Base-by-base conservation (phyloP, 1,140 invertebrate genomes). In the Trichonephila clavipes region DNA sequence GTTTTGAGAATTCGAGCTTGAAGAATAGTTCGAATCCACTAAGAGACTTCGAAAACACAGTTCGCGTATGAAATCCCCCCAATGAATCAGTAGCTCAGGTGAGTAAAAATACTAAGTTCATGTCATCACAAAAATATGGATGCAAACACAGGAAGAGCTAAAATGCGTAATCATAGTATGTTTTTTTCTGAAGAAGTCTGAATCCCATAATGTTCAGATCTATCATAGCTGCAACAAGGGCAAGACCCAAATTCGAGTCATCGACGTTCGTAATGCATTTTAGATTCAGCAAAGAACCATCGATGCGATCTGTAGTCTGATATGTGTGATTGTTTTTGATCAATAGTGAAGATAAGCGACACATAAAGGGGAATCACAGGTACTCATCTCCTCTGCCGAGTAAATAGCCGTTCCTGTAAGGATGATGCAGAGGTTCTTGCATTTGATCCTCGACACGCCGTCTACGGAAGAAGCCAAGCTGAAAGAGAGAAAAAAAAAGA, bases 391-490 rank as follows among this genome's bases (percentile, higher is more conserved):
- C 93, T 69, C 82, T 92, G 0, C 69, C 77, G 19, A 88, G 64
- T 12, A 72, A 90, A 12, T 94, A 94, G 1, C 95, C 94, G 82
- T 95, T 95, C 34, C 66, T 62, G 34, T 93, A 94, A 21, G 95
- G 90, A 86, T 94, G 94, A 85, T 95, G 95, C 1, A 98, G 96
- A 14, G 98, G 98, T 95, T 98, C 97, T 69, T 94, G 97, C 97
- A 96, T 98, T 98, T 5, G 97, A 97, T 81, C 92, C 88, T 86
- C 94, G 95, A 62, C 92, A 88, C 88, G 95, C 94, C 69, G 98
- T 95, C 98, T 97, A 95, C 98, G 98, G 96, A 99, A 99, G 97
- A 99, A 99, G 92, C 98, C 98, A 96, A 97, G 97, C 98, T 99
- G 96, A 34, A 90, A 90, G 28, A 24, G 4, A 66, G n/a, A n/a